Base-by-base conservation (phyloP, 2,888 invertebrate species). In the Dermolepida albohirtum region DNA sequence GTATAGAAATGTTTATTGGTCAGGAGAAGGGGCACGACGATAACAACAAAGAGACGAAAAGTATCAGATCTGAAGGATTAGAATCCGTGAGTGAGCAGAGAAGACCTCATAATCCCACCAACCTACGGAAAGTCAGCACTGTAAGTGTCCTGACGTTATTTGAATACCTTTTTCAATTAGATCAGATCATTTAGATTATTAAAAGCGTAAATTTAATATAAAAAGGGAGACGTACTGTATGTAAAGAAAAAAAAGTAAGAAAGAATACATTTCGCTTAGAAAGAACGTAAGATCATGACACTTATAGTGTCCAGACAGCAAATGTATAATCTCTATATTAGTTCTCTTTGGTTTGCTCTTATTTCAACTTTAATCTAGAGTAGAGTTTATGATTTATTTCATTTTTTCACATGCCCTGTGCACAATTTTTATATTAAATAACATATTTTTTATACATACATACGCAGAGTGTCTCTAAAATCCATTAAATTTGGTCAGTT, bases 121-220 rank as follows among this genome's bases (percentile, higher is more conserved):
- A 90, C 87, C 89, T 90, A 82, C 91, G 95, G 87, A 96, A 95
- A 92, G 95, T 95, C 89, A 93, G 93, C 89, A 91, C 93, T 90
- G 93, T 93, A 91, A 93, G 92, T 92, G 82, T 83, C 82, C 78
- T 82, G 82, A 82, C 80, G 79, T 78, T 78, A 77, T 78, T 57
- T 66, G 47, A 47, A 41, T 52, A 55, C 62, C 66, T 71, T 62
- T 70, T 70, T 68, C 71, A 67, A 72, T 70, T 71, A 72, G 70
- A 72, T 70, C 67, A 67, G 49, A 65, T 57, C 49, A 70, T 69
- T 66, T 63, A 70, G 43, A 64, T 63, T 4, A 39, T 22, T 62
- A 49, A 1, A 63, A 22, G 39, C 14, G 5, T 14, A 57, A 43
- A 29, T 5, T 27, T 14, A n/a, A 12, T 22, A 43, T 27, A 10